Evolutionary conservation across 2,888 invertebrate species (phyloP).

Genomic region (Altica lythri): DNA sequence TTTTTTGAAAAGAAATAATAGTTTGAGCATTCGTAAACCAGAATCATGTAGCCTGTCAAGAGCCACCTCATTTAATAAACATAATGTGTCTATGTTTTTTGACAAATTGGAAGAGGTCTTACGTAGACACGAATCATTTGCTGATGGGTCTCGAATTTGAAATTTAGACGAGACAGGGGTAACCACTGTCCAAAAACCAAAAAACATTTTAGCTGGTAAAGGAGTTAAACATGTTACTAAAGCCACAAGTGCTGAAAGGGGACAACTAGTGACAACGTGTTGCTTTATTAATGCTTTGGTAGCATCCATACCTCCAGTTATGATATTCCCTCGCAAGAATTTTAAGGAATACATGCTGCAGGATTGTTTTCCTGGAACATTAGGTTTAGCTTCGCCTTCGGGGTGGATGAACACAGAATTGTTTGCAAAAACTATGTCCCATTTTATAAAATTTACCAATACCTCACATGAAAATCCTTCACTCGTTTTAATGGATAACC

Average conservation of each 20-base stretch:
- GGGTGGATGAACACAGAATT: slow-evolving; percentile 22
- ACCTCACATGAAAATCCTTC: no score
- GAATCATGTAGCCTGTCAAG: no score
- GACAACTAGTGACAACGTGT: slow-evolving; percentile 1
- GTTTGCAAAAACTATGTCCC: no score
- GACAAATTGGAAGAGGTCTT: no score
- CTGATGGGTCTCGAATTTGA: no score
- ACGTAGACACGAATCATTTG: no score
- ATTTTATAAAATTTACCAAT: no score
- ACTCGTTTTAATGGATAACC: no score
- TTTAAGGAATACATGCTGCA: slow-evolving; percentile 1
- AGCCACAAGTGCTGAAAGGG: slow-evolving; percentile 5
- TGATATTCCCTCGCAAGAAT: background rate
- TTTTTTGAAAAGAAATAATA: no score
- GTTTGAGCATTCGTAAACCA: no score
- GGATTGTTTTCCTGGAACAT: slow-evolving; percentile 44
- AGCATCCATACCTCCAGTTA: background rate
- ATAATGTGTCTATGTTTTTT: no score
- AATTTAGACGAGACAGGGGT: background rate
- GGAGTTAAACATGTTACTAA: background rate
- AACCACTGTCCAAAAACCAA: background rate
- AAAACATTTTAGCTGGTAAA: background rate
- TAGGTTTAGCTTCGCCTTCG: slow-evolving; percentile 30
- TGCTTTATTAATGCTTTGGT: background rate
- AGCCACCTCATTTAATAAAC: no score